Conservation (phyloP, 1,140 invertebrate species). For the Ceratosolen fusciceps region DNA sequence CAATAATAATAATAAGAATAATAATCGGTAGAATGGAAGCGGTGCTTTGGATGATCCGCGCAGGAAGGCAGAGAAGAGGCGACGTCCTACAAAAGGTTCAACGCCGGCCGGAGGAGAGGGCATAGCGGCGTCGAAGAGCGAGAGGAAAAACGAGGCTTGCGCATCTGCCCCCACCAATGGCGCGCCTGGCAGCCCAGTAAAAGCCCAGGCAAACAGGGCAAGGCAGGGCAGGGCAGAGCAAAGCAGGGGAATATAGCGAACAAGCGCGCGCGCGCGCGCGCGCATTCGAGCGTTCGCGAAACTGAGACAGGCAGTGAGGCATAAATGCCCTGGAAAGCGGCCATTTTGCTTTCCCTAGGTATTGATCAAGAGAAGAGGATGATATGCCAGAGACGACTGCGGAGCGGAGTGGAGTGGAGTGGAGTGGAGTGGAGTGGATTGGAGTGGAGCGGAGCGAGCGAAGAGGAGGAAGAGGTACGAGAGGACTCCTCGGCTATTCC, state of each 20-base stretch:
- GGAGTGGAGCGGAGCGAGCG: too few species aligned
- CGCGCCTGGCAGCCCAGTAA: constrained; percentile 55
- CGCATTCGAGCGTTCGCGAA: neutral
- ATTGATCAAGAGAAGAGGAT: constrained; percentile 64
- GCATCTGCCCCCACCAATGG: constrained; percentile 47
- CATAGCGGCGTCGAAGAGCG: neutral
- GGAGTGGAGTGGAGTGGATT: too few species aligned
- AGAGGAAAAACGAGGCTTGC: constrained; percentile 41
- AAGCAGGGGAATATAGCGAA: too few species aligned
- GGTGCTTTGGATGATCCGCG: neutral
- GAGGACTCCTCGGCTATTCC: too few species aligned
- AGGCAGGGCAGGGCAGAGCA: constrained; percentile 50
- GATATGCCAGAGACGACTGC: constrained; percentile 46
- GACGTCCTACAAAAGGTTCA: constrained; percentile 48
- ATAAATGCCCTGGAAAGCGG: constrained; percentile 66
- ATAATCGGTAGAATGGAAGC: neutral
- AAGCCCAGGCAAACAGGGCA: constrained; percentile 61
- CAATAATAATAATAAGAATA: too few species aligned
- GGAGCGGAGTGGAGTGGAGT: constrained; percentile 35
- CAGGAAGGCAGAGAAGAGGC: neutral
- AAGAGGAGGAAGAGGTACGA: too few species aligned
- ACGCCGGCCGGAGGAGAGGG: constrained; percentile 16
- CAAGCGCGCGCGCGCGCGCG: neutral
- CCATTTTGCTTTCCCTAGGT: constrained; percentile 72
- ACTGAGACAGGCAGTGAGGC: constrained; percentile 51